A percentile compares a stretch with the other conserved stretches of the same genome.
These are phyloP conservation scores for Adoxophyes honmai DNA, from an alignment of 1,140 invertebrate species.

Conservation along the genomic window DNA sequence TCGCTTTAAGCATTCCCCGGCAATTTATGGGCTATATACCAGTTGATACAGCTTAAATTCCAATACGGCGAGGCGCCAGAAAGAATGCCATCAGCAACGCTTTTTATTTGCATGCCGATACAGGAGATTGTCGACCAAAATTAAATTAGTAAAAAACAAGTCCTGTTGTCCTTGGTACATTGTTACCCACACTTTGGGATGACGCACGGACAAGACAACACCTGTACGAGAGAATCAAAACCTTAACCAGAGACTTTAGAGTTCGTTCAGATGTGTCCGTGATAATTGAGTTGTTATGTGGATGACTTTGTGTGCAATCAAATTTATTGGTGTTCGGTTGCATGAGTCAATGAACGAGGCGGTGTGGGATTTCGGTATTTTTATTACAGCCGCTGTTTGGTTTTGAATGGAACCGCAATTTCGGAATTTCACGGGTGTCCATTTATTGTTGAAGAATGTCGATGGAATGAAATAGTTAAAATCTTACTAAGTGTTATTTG, in stretches of 20 bases:
- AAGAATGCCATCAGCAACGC: constrained; percentile 19
- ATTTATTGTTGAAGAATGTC: no score
- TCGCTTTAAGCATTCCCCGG: neutral
- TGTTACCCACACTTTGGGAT: constrained; percentile 48
- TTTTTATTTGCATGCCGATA: constrained; percentile 58
- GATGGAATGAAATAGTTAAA: no score
- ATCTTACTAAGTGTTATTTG: no score
- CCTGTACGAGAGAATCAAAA: neutral
- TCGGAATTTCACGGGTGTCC: no score
- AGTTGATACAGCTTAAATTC: neutral
- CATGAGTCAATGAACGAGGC: neutral
- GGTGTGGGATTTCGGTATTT: no score
- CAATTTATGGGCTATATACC: neutral
- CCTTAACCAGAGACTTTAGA: neutral
- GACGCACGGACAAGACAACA: constrained; percentile 32
- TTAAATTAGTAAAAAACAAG: constrained; percentile 39
- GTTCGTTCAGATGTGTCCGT: neutral
- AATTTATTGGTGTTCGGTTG: neutral
- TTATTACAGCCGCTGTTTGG: no score
- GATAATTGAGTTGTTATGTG: neutral
- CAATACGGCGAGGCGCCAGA: constrained; percentile 14
- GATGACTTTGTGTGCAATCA: neutral
- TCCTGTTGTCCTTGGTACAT: constrained; percentile 52
- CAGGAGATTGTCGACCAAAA: constrained; percentile 24
- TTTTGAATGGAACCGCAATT: no score